phyloP scores from a whole-genome alignment of 1,140 invertebrate species.

The Idris sp. region DNA sequence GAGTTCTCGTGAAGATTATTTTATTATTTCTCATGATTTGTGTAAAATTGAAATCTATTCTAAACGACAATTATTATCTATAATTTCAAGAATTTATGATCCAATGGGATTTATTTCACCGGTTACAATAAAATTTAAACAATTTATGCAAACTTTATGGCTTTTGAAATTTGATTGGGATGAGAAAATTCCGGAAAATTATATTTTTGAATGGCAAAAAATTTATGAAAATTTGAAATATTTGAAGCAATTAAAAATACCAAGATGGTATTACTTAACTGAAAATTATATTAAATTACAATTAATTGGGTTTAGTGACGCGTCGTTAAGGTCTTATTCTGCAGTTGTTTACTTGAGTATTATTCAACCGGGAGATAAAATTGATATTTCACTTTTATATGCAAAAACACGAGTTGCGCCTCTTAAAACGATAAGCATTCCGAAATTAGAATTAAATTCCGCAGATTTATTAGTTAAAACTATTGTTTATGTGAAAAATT shows the following conservation, averaged over 20 bases:
- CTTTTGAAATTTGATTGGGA: too few species aligned
- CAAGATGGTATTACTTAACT: neutral
- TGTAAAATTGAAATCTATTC: neutral
- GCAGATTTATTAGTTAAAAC: neutral
- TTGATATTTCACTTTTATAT: neutral
- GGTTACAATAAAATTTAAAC: too few species aligned
- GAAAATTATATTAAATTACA: neutral
- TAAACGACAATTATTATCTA: neutral
- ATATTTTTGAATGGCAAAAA: neutral
- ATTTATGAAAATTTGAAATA: neutral
- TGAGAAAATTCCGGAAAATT: too few species aligned
- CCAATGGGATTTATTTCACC: neutral
- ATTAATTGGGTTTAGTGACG: slow-evolving; percentile 1
- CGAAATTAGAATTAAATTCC: neutral
- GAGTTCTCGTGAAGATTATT: too few species aligned
- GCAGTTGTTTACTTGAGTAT: neutral
- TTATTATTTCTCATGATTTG: too few species aligned
- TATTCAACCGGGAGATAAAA: neutral
- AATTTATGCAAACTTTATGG: too few species aligned
- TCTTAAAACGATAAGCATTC: slow-evolving; percentile 1
- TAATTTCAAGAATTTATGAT: neutral
- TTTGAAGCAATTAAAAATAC: neutral
- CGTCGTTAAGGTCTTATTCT: neutral
- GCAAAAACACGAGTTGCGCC: slow-evolving; percentile 1
- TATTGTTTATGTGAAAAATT: too few species aligned